A percentile compares a stretch with the other conserved stretches of the same genome.
Evolutionary conservation across 1,140 invertebrate genomes (phyloP).

Genomic region (Chionoecetes opilio): DNA sequence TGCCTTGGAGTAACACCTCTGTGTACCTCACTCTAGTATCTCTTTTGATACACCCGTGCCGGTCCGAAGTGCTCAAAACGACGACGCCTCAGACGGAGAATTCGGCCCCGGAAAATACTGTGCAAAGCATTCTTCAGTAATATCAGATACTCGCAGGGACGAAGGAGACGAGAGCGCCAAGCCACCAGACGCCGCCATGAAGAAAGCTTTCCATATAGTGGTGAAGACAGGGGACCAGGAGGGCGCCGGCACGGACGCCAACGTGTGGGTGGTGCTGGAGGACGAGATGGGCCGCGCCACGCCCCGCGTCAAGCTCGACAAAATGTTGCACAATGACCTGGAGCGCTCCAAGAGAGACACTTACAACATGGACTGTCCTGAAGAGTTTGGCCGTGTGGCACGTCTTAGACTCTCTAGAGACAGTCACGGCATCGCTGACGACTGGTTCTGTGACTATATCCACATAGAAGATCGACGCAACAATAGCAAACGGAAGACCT

Average conservation of each 20-base stretch:
- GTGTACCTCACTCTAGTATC: not conserved
- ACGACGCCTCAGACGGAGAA: not conserved
- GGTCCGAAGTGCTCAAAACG: not conserved
- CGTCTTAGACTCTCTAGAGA: slow-evolving; percentile 68
- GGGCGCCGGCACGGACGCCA: slow-evolving; percentile 84
- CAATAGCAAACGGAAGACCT: slow-evolving; percentile 82
- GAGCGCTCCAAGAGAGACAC: slow-evolving; percentile 83
- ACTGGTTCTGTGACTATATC: slow-evolving; percentile 82
- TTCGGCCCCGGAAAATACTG: not conserved
- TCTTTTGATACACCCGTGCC: not conserved
- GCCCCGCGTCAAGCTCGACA: slow-evolving; percentile 82
- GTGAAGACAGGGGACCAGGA: slow-evolving; percentile 84
- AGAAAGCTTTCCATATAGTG: slow-evolving; percentile 60
- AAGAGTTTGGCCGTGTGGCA: slow-evolving; percentile 68
- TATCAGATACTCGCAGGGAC: not conserved
- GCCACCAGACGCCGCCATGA: not conserved
- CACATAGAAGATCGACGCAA: slow-evolving; percentile 77
- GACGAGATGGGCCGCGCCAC: slow-evolving; percentile 83
- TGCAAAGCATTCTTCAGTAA: too few species aligned
- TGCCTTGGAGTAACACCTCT: not conserved
- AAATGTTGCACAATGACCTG: slow-evolving; percentile 83
- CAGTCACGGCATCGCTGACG: slow-evolving; percentile 80
- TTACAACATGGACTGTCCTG: slow-evolving; percentile 81
- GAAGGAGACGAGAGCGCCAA: not conserved
- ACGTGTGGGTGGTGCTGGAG: slow-evolving; percentile 83